Evolutionary conservation across 2,113 vertebrate species (phyloP).

Genomic region (Castor canadensis): DNA sequence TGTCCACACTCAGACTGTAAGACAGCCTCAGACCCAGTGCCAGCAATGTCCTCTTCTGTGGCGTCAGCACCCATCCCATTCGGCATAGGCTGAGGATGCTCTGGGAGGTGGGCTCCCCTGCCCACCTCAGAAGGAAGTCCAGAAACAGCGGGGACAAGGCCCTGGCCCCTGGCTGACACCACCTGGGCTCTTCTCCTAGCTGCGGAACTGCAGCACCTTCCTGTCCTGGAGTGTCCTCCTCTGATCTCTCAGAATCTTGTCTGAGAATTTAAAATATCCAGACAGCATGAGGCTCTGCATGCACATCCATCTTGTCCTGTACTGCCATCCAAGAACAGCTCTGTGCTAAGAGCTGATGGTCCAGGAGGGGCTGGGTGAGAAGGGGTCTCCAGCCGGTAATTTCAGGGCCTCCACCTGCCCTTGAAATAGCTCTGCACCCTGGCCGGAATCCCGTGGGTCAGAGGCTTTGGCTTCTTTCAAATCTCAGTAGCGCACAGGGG

Average conservation of each 20-base stretch:
- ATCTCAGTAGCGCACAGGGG: not conserved
- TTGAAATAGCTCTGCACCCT: not conserved
- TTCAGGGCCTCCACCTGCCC: not conserved
- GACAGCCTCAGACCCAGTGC: not conserved
- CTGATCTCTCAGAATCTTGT: not conserved
- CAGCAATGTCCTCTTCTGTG: not conserved
- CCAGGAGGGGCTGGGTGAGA: rapidly evolving
- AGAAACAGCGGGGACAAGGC: not conserved
- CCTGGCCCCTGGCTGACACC: not conserved
- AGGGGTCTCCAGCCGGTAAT: rapidly evolving
- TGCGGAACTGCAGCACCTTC: not conserved
- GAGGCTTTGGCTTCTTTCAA: not conserved
- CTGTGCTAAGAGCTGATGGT: not conserved
- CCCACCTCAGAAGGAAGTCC: not conserved
- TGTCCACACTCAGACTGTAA: not conserved
- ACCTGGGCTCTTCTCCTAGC: not conserved
- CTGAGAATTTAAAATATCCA: not conserved
- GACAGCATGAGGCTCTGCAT: not conserved
- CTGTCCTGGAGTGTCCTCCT: not conserved
- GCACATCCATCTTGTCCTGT: no score
- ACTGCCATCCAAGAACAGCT: not conserved
- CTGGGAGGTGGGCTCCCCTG: not conserved
- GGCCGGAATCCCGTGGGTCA: not conserved
- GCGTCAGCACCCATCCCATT: not conserved
- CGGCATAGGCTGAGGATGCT: not conserved